Base-by-base conservation (phyloP, 1,140 invertebrate species). In the Plectrocnemia conspersa region DNA sequence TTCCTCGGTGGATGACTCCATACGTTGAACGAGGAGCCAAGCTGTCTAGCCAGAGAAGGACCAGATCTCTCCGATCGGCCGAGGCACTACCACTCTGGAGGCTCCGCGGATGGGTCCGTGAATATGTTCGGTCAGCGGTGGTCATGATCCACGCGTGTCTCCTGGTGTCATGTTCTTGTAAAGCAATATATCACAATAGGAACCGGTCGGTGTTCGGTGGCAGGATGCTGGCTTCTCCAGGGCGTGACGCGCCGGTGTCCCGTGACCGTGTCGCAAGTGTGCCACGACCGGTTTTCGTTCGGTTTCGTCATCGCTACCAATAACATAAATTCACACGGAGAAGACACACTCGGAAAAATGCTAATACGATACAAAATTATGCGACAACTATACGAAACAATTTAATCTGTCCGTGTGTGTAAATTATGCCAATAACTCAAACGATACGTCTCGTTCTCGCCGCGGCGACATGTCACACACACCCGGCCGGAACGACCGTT, bases 161-260 rank as follows among this genome's bases (percentile, higher is more conserved):
- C 24, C 21, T n/a, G 33, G 47, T 50, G 47, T 50, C 47, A 27
- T n/a, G 32, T 50, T 50, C 36, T 35, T 33, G 47, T 50, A 50
- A 50, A 50, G 47, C 47, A 50, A 50, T 50, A 50, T 50, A 50
- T 50, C 47, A 50, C 45, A 50, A 50, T 33, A 35, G 32, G 15
- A 50, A 50, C 47, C 47, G 47, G 47, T 50, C 47, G 47, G 22
- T 33, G 47, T 50, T 50, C 47, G 47, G 47, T 50, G 47, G 47
- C 47, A 50, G 32, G 47, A 50, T 38, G 32, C 47, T 50, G 47
- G 11, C 47, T 38, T 24, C 47, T 50, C 29, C 42, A n/a, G 33
- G 47, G 47, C 47, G 47, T 50, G 47, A 50, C 47, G 47, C n/a
- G 22, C 5, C 21, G 45, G 45, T 47, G 45, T 50, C 47, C 47